Percentiles rank a stretch among this genome's conserved stretches.
These are phyloP conservation scores for Carpatolechia fugitivella DNA, from an alignment of 2,888 invertebrate genomes.

Conservation along the genomic window DNA sequence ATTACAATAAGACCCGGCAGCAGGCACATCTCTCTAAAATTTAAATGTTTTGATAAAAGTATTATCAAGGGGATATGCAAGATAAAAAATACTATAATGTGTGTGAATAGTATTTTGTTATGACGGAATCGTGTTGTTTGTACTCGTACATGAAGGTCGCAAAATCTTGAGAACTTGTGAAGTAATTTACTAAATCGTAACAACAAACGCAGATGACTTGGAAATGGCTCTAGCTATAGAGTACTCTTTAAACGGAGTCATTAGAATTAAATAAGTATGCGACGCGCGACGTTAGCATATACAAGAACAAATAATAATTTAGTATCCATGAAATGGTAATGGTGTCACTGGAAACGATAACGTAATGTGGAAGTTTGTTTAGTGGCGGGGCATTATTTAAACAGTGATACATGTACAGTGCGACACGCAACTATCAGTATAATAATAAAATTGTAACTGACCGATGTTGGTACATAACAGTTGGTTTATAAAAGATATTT, in stretches of 20 bases:
- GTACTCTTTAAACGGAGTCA: background rate
- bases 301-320: background rate
- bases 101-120: no score
- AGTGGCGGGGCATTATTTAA: slow-evolving; percentile 42
- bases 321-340: slow-evolving; percentile 14
- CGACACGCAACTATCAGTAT: background rate
- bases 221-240: background rate
- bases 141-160: background rate
- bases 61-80: background rate
- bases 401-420: slow-evolving; percentile 40
- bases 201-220: background rate
- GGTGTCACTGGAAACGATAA: slow-evolving; percentile 37
- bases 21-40: background rate
- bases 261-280: slow-evolving; percentile 2
- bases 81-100: no score
- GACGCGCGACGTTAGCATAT: background rate
- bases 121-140: background rate
- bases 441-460: no score
- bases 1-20: slow-evolving; percentile 18
- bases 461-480: no score
- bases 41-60: background rate
- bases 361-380: slow-evolving; percentile 40
- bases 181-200: background rate
- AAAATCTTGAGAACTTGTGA: background rate
- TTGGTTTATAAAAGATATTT: no score